phyloP scores from a whole-genome alignment of 2,888 invertebrate genomes.

The Apotomis turbidana region DNA sequence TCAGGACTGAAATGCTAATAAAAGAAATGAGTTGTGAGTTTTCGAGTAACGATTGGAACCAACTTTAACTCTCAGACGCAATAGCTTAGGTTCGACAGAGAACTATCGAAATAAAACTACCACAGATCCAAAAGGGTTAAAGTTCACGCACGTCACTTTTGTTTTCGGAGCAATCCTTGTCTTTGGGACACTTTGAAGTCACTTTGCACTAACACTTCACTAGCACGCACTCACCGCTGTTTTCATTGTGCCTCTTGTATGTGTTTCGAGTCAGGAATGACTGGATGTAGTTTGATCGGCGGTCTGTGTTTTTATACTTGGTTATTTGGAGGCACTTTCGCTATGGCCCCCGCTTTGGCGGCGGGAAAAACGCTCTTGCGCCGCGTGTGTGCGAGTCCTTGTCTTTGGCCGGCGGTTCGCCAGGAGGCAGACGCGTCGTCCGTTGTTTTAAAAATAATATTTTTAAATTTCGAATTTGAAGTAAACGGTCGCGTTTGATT shows the following conservation, averaged over 20 bases:
- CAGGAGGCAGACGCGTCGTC: conserved; percentile 69
- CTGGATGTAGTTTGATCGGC: conserved; percentile 73
- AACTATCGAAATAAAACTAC: conserved; percentile 32
- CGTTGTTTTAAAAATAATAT: conserved; percentile 51
- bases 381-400: conserved; percentile 67
- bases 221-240: conserved; percentile 74
- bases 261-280: conserved; percentile 79
- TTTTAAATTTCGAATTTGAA: conserved; percentile 26
- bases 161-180: conserved; percentile 54
- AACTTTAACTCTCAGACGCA: conserved; percentile 26
- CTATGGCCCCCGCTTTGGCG: conserved; percentile 66
- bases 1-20: neutral
- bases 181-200: conserved; percentile 74
- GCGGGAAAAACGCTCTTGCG: conserved; percentile 61
- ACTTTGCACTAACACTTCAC: conserved; percentile 62
- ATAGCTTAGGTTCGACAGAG: conserved; percentile 25
- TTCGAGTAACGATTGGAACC: conserved; percentile 19
- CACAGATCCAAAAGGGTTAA: conserved; percentile 24
- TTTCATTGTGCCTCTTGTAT: conserved; percentile 80
- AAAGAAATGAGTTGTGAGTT: neutral
- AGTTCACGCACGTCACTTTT: conserved; percentile 58
- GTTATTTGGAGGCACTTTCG: conserved; percentile 81
- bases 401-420: conserved; percentile 64
- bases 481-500: conserved; percentile 42
- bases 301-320: conserved; percentile 81